Evolutionary conservation across 2,888 invertebrate genomes (phyloP).

Genomic region (Pseudanteris insignis): DNA sequence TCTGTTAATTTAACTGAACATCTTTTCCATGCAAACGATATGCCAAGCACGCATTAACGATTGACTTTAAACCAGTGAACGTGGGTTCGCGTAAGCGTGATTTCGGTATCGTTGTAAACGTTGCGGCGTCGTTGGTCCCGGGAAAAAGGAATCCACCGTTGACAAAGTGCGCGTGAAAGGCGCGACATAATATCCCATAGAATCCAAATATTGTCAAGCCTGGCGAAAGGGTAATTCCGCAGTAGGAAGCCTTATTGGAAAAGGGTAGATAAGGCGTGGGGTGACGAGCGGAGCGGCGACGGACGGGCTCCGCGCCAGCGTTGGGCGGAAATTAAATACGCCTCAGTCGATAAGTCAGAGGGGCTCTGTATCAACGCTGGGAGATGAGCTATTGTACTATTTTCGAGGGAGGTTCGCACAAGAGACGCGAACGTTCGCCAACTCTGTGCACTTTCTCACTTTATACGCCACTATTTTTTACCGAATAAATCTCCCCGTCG

Average conservation of each 20-base stretch:
- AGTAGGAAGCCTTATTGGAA: conserved; percentile 64
- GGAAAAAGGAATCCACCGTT: conserved; percentile 38
- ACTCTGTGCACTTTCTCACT: neutral
- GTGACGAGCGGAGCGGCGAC: conserved; percentile 45
- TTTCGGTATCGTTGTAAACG: too few species aligned
- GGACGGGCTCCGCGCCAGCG: conserved; percentile 51
- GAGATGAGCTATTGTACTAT: conserved; percentile 66
- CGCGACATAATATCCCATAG: conserved; percentile 54
- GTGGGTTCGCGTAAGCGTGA: too few species aligned
- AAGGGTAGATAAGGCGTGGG: conserved; percentile 64
- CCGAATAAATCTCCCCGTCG: neutral
- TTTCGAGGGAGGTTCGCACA: conserved; percentile 59
- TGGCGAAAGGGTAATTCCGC: conserved; percentile 61
- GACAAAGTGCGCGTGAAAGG: conserved; percentile 44
- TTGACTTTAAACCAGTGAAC: too few species aligned
- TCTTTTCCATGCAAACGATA: too few species aligned
- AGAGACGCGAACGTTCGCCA: conserved; percentile 11
- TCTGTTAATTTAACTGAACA: too few species aligned
- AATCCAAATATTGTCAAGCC: conserved; percentile 55
- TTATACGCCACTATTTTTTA: neutral
- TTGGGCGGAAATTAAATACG: conserved; percentile 67
- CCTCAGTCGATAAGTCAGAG: conserved; percentile 66
- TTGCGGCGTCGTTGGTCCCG: too few species aligned
- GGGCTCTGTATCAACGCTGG: conserved; percentile 61
- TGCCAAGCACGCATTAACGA: too few species aligned